These are phyloP conservation scores for Blastobasis adustella DNA, from an alignment of 2,888 invertebrate species.

Conservation along the genomic window DNA sequence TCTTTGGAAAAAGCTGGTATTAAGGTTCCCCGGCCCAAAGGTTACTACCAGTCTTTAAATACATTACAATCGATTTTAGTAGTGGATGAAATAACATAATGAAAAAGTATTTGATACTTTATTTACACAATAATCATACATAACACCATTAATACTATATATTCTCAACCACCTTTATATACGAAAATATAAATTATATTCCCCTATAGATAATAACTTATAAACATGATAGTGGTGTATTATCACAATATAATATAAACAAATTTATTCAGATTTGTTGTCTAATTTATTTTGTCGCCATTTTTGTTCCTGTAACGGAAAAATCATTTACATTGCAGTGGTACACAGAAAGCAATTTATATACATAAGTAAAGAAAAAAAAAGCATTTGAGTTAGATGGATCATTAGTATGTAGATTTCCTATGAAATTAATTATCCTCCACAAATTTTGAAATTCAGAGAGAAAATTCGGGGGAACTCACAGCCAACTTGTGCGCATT, in stretches of 20 bases:
- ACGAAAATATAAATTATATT: slow-evolving; percentile 32
- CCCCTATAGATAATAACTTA: slow-evolving; percentile 1
- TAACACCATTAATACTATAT: slow-evolving; percentile 35
- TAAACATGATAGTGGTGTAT: slow-evolving; percentile 9
- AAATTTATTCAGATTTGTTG: slow-evolving; percentile 45
- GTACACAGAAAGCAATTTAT: too few relatives aligned
- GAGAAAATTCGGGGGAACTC: slow-evolving; percentile 2
- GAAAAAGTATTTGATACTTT: slow-evolving; percentile 34
- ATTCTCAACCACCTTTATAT: slow-evolving; percentile 34
- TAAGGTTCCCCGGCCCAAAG: too few relatives aligned
- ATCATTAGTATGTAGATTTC: too few relatives aligned
- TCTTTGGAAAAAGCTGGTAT: too few relatives aligned
- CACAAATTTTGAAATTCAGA: too few relatives aligned
- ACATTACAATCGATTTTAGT: too few relatives aligned
- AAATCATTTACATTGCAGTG: slow-evolving; percentile 3
- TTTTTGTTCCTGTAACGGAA: slow-evolving; percentile 65
- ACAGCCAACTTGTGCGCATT: slow-evolving; percentile 7
- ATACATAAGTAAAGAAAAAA: too few relatives aligned
- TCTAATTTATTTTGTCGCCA: slow-evolving; percentile 67
- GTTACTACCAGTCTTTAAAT: too few relatives aligned
- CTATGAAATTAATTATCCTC: too few relatives aligned
- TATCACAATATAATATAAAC: too few relatives aligned
- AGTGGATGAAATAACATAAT: slow-evolving; percentile 22
- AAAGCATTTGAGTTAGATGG: too few relatives aligned
- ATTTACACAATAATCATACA: slow-evolving; percentile 42